Evolutionary conservation across 2,888 invertebrate species (phyloP), one percentile per base, ranked within the genome.

Genomic region (Altica lythri): DNA sequence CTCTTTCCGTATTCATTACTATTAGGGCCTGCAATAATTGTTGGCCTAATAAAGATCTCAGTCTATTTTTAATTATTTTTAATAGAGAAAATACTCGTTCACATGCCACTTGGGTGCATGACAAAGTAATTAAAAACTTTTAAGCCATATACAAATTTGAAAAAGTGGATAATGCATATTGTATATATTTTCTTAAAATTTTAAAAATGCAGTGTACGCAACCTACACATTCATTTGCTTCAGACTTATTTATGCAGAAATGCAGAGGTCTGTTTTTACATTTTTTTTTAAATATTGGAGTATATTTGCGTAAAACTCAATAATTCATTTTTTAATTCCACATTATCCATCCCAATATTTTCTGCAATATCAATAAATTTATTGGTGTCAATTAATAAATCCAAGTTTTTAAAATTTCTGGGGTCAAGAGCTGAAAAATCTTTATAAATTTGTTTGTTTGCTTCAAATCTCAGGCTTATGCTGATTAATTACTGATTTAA

Each of bases 401-500:
- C 25, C 25, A 25, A 25, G 25, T 25, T 25, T 25, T 25, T 25
- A 25, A 25, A 25, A 25, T 25, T 25, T 25, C 25, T 25, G 25
- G 25, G 25, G 25, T 25, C 25, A 25, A 25, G 25, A 8, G 25
- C 38, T 10, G n/a, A n/a, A n/a, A n/a, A n/a, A n/a, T n/a, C n/a
- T n/a, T 38, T 10, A 17, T 42, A 42, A 19, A 42, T 42, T 42
- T 42, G 32, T 32, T 32, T 10, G 12, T 42, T 42, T 2, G 3
- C 10, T 18, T 10, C 42, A 42, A 42, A 25, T 22, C 12, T 42
- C 12, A 19, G 18, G 19, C 22, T 16, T 5, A 14, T 14, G 14
- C 25, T 42, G 42, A 14, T 22, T 42, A 12, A 42, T 42, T 42
- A 42, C 13, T 22, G 22, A 12, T 42, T 42, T 42, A 19, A 22